Base-by-base conservation (phyloP, 1,140 invertebrate genomes). In the Berghia stephanieae region DNA sequence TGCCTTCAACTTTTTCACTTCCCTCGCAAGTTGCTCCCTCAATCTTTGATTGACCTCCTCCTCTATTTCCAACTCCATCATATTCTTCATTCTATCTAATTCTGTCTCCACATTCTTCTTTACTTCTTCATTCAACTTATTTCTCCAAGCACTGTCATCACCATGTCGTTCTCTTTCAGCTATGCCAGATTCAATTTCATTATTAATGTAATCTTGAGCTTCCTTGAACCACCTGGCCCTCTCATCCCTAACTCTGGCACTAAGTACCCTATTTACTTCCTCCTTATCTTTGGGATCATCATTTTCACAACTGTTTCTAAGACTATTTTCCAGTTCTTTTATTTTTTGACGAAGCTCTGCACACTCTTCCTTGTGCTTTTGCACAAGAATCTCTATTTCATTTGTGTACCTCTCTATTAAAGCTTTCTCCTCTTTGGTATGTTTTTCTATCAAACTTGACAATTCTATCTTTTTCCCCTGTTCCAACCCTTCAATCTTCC, bases 321-420 rank as follows among this genome's bases (percentile, higher is more conserved):
- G n/a, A n/a, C n/a, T n/a, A n/a, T n/a, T n/a, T n/a, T n/a, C n/a
- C n/a, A n/a, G n/a, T n/a, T n/a, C n/a, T n/a, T n/a, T n/a, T n/a
- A n/a, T n/a, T n/a, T n/a, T n/a, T n/a, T n/a, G n/a, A n/a, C n/a
- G n/a, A n/a, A n/a, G n/a, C n/a, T n/a, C n/a, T n/a, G n/a, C n/a
- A n/a, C n/a, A n/a, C n/a, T n/a, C n/a, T n/a, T n/a, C n/a, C n/a
- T n/a, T n/a, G n/a, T n/a, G n/a, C n/a, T n/a, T n/a, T n/a, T n/a
- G n/a, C n/a, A n/a, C n/a, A n/a, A n/a, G n/a, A n/a, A n/a, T 52
- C 21, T 55, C 70, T 52, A 55, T n/a, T 72, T 72, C 70, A 21
- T 36, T 72, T 46, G 36, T 52, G n/a, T n/a, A n/a, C n/a, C n/a
- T n/a, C n/a, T n/a, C n/a, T n/a, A n/a, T n/a, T n/a, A n/a, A n/a